Evolutionary conservation across 2,113 vertebrate species (phyloP), one percentile per base, ranked within the genome.

Genomic region (Labeo rohita): DNA sequence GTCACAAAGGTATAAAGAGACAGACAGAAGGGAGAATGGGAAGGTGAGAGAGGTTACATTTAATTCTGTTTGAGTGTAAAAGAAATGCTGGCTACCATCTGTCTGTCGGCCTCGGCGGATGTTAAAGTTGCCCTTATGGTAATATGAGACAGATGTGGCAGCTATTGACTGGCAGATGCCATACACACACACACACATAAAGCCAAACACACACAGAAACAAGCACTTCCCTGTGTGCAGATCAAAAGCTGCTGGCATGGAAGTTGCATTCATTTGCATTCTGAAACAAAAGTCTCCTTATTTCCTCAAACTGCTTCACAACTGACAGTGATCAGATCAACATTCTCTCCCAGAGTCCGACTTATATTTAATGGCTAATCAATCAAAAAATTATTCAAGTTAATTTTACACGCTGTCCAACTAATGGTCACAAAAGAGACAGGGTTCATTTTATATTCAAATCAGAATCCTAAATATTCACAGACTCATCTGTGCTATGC

Each of bases 101-200:
- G 84, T 18, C 34, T 85, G 82, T 45, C 21, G 36, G 47, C 52
- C 66, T 84, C 68, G 15, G 80, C 54, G 13, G 70, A 74, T 82
- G 68, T 52, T 66, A 28, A 47, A 77, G 61, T 81, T 59, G 63
- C 36, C 81, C 82, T 72, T 72, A 65, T 23, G 65, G 80, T 86
- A 86, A 88, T 65, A 43, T 10, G 56, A 80, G 73, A 70, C 87
- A 88, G 80, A 86, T 88, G 80, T 83, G 84, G 65, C 66, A 43
- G 59, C 54, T 74, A 49, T 34, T 86, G 63, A 83, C 76, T 66
- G 39, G 83, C 73, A 85, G 84, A 85, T 65, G 63, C 39, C 8
- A 47, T 9, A 77, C 56, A 84, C 45, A 76, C 56, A 8, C 54
- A 59, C 18, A 39, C 39, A 39, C 39, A 39, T 4, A 39, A 2